These are phyloP conservation scores for Tanaodytes sp. DNA, from an alignment of 2,888 invertebrate species.

Conservation along the genomic window DNA sequence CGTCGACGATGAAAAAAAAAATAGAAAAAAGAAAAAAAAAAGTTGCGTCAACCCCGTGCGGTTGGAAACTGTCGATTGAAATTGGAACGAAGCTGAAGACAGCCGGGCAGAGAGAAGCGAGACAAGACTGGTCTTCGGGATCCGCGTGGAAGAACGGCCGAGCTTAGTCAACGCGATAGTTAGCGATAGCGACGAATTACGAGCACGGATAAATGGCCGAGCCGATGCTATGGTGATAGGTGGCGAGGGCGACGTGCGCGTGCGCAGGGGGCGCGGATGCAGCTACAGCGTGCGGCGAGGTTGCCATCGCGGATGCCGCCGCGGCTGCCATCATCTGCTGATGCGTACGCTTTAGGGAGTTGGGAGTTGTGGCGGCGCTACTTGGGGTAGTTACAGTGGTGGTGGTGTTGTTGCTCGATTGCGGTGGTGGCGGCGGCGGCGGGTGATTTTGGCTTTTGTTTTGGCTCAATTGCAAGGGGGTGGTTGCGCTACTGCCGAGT, in stretches of 20 bases:
- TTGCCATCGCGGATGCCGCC: constrained; percentile 72
- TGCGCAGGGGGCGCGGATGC: constrained; percentile 78
- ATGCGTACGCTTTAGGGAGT: constrained; percentile 74
- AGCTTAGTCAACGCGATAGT: constrained; percentile 39
- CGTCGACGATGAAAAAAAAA: too few species aligned
- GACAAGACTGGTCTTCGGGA: background rate
- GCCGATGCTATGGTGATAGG: constrained; percentile 82
- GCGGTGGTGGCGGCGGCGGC: constrained; percentile 62
- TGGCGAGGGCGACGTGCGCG: constrained; percentile 77
- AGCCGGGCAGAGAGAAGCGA: background rate
- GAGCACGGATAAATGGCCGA: constrained; percentile 89
- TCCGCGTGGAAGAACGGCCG: constrained; percentile 46
- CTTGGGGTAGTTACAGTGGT: constrained; percentile 70
- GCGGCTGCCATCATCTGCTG: constrained; percentile 73
- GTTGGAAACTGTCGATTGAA: too few species aligned
- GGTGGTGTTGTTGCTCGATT: constrained; percentile 64
- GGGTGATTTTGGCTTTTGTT: constrained; percentile 71
- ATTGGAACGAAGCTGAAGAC: too few species aligned
- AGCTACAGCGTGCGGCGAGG: constrained; percentile 78
- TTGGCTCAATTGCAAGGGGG: constrained; percentile 70
- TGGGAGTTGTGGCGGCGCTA: constrained; percentile 74
- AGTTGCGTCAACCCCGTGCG: too few species aligned
- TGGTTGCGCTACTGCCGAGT: constrained; percentile 68
- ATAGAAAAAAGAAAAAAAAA: too few species aligned
- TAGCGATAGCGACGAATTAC: constrained; percentile 76